Evolutionary conservation across 2,797 vertebrate genomes (phyloP).

Genomic region (Fistularia commersonii): DNA sequence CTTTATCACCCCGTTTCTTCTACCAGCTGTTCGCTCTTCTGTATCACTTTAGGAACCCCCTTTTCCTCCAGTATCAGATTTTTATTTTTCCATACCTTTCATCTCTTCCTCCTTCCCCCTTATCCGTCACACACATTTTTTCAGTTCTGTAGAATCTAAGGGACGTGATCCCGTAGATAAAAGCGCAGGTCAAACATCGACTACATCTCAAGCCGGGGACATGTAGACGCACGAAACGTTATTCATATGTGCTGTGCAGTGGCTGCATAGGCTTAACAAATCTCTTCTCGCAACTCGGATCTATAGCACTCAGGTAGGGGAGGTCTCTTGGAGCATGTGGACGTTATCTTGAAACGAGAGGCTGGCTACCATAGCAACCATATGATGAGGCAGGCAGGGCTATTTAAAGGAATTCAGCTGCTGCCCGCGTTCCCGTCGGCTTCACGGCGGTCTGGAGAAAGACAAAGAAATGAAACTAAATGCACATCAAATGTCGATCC

Average conservation of each 20-base stretch:
- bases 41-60: slow-evolving; percentile 12
- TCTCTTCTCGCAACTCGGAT: slow-evolving; percentile 28
- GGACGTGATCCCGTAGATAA: slow-evolving; percentile 1
- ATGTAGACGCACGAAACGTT: slow-evolving; percentile 14
- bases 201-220: slow-evolving; percentile 12
- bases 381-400: slow-evolving; percentile 73
- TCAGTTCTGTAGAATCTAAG: slow-evolving; percentile 15
- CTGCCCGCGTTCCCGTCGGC: slow-evolving; percentile 56
- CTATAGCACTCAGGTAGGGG: slow-evolving; percentile 60
- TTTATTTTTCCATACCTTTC: slow-evolving; percentile 10
- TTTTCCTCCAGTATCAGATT: slow-evolving; percentile 11
- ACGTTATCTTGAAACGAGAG: slow-evolving; percentile 68
- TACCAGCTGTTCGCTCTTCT: slow-evolving; percentile 62
- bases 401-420: slow-evolving; percentile 78
- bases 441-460: slow-evolving; percentile 33
- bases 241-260: slow-evolving; percentile 37
- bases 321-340: slow-evolving; percentile 57
- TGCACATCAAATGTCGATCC: slow-evolving; percentile 24
- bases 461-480: slow-evolving; percentile 55
- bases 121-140: slow-evolving; percentile 6
- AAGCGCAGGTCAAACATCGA: slow-evolving; percentile 23
- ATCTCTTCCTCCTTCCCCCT: neutral
- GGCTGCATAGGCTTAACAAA: slow-evolving; percentile 19
- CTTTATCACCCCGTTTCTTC: slow-evolving; percentile 42
- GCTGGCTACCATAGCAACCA: slow-evolving; percentile 75